Evolutionary conservation across 2,797 vertebrate genomes (phyloP).

Genomic region (Chaetophractus vellerosus): DNA sequence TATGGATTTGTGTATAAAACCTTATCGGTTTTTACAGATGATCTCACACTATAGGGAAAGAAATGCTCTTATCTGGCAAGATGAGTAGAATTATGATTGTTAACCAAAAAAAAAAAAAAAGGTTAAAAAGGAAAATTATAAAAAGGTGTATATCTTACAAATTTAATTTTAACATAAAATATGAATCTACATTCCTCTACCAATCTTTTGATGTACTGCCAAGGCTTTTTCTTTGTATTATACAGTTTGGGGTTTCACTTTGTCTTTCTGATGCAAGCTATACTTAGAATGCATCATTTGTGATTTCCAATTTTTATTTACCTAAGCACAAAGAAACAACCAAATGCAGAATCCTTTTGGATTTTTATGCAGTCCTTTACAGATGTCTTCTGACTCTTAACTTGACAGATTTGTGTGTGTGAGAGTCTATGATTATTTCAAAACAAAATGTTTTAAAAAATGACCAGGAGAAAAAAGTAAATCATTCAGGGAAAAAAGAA

Average conservation of each 20-base stretch:
- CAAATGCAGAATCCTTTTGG: not conserved
- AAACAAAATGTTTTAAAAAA: not conserved
- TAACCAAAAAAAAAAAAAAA: slow-evolving; percentile 35
- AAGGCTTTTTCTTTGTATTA: not conserved
- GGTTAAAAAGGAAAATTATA: not conserved
- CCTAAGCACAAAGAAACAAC: slow-evolving; percentile 42
- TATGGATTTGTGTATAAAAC: not conserved
- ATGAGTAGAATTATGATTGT: not conserved
- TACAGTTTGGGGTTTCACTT: not conserved
- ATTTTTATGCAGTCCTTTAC: slow-evolving; percentile 8
- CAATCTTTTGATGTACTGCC: not conserved
- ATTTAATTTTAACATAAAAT: slow-evolving; percentile 53
- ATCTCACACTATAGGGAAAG: not conserved
- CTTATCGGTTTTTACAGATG: not conserved
- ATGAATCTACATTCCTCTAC: not conserved
- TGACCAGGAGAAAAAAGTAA: not conserved
- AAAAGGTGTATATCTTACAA: not conserved
- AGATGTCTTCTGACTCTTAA: slow-evolving; percentile 24
- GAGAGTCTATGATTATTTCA: not conserved
- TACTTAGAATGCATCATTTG: not conserved
- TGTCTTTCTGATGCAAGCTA: not conserved
- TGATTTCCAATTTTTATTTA: not conserved
- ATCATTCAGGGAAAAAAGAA: not conserved
- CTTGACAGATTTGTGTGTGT: not conserved
- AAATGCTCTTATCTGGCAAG: not conserved